These are phyloP conservation scores for Esperia sulphurella DNA, from an alignment of 2,888 invertebrate genomes.

Conservation along the genomic window DNA sequence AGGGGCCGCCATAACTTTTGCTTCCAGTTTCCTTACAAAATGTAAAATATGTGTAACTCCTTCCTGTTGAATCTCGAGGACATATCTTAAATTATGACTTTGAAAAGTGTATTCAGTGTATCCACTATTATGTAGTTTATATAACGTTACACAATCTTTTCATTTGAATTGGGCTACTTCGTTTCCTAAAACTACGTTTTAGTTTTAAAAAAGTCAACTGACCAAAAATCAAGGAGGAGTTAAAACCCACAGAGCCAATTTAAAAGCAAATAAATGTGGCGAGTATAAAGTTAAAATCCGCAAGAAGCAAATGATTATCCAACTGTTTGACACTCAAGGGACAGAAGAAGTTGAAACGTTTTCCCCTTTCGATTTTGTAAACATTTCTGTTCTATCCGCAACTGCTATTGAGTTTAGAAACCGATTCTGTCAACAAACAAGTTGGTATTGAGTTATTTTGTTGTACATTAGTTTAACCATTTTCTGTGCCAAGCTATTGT, in stretches of 20 bases:
- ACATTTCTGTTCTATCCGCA: constrained; percentile 2
- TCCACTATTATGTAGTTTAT: background rate
- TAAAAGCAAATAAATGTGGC: background rate
- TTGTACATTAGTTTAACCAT: background rate
- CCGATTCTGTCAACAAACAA: constrained; percentile 4
- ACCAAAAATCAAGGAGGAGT: no score
- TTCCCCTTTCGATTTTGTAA: constrained; percentile 3
- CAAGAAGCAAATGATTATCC: background rate
- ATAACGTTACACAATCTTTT: no score
- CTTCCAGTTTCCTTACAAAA: constrained; percentile 44
- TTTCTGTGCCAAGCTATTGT: background rate
- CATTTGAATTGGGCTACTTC: background rate
- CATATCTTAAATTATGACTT: constrained; percentile 7
- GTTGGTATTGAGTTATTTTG: constrained; percentile 5
- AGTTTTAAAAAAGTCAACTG: no score
- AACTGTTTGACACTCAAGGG: background rate
- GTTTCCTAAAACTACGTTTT: no score
- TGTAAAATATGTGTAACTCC: constrained; percentile 39
- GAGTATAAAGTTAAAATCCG: background rate
- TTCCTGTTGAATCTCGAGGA: constrained; percentile 16
- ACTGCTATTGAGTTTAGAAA: constrained; percentile 1
- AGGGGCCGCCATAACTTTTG: constrained; percentile 41
- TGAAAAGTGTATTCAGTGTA: background rate
- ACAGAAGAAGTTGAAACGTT: background rate
- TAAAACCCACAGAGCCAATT: background rate